A percentile compares a stretch with the other conserved stretches of the same genome.
These are phyloP conservation scores for Enteromius paludinosus DNA, from an alignment of 2,797 vertebrate genomes.

Conservation along the genomic window DNA sequence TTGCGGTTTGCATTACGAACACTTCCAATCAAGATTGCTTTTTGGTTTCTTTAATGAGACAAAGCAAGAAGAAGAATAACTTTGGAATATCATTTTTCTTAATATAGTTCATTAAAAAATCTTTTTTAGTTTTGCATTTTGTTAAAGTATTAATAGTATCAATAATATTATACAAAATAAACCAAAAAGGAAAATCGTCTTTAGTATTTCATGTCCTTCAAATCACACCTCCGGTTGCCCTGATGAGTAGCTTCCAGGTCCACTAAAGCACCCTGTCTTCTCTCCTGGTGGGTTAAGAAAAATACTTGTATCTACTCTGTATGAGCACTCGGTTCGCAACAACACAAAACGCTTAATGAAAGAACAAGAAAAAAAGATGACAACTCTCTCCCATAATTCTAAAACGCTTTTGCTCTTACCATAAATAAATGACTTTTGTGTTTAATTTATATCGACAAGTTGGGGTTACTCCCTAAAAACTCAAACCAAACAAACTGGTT, in stretches of 20 bases:
- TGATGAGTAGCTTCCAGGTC: constrained; percentile 43
- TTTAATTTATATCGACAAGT: constrained; percentile 30
- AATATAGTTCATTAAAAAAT: constrained; percentile 84
- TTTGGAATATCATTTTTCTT: constrained; percentile 85
- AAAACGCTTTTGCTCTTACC: constrained; percentile 70
- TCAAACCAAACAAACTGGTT: constrained; percentile 8
- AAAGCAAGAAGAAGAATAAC: constrained; percentile 82
- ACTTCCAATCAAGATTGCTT: constrained; percentile 82
- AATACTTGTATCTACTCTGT: constrained; percentile 68
- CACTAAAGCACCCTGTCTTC: constrained; percentile 52
- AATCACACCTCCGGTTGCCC: constrained; percentile 78
- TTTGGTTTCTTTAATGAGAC: constrained; percentile 84
- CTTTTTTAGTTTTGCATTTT: constrained; percentile 83
- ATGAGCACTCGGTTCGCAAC: constrained; percentile 64
- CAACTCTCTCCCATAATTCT: constrained; percentile 60
- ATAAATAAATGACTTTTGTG: constrained; percentile 52
- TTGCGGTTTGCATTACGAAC: constrained; percentile 80
- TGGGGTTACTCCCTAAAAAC: constrained; percentile 26
- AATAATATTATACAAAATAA: constrained; percentile 77
- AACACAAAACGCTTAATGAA: constrained; percentile 60
- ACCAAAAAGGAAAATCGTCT: constrained; percentile 78
- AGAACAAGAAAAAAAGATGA: constrained; percentile 53
- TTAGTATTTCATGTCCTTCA: constrained; percentile 82
- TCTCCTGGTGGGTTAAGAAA: constrained; percentile 53
- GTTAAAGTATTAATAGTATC: constrained; percentile 86